Evolutionary conservation across 2,888 invertebrate species (phyloP).

Genomic region (Lasioglossum figueresi): DNA sequence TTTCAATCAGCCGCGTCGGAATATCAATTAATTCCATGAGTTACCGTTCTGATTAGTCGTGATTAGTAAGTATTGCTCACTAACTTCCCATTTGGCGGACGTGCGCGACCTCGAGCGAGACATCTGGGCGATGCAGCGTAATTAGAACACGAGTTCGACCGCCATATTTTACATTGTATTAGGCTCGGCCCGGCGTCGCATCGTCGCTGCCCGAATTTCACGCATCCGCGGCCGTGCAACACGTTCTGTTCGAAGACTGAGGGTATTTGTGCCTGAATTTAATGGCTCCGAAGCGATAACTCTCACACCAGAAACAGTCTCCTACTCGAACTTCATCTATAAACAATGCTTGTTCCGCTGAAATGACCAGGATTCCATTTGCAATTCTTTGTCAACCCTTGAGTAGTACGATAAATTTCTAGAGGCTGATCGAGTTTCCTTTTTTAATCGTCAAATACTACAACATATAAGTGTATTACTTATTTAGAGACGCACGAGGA

Average conservation of each 20-base stretch:
- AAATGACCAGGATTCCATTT: not conserved
- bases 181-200: slow-evolving; percentile 49
- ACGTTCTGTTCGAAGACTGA: slow-evolving; percentile 34
- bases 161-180: slow-evolving; percentile 71
- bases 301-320: not conserved
- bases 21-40: slow-evolving; percentile 64
- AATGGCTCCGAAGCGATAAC: not conserved
- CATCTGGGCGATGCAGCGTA: slow-evolving; percentile 63
- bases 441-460: too few relatives aligned
- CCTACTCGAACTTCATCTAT: not conserved
- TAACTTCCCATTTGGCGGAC: slow-evolving; percentile 69
- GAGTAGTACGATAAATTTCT: too few relatives aligned
- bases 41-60: slow-evolving; percentile 61
- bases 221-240: slow-evolving; percentile 40
- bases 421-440: too few relatives aligned
- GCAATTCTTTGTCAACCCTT: not conserved
- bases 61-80: slow-evolving; percentile 72
- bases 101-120: slow-evolving; percentile 51
- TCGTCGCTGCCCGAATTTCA: slow-evolving; percentile 46
- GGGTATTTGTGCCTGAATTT: not conserved
- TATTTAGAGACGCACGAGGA: too few relatives aligned
- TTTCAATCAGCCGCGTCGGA: slow-evolving; percentile 42
- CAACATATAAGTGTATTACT: too few relatives aligned
- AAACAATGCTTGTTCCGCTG: not conserved
- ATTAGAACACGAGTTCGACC: slow-evolving; percentile 64